Percentiles rank a stretch among this genome's conserved stretches.
Evolutionary conservation across 2,113 vertebrate species (phyloP).

Genomic region (Grus americana): DNA sequence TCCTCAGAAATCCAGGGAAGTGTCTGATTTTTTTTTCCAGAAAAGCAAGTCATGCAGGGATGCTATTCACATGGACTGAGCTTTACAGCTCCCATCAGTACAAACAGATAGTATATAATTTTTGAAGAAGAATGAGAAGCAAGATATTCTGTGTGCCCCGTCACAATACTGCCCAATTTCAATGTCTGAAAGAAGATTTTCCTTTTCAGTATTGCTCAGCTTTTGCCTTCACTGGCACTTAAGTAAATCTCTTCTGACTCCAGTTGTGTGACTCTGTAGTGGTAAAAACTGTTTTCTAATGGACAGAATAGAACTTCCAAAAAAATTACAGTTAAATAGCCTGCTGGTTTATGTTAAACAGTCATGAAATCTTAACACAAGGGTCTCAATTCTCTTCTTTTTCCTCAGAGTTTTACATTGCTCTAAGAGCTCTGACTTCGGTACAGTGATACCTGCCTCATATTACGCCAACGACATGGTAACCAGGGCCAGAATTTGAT

Average conservation of each 20-base stretch:
- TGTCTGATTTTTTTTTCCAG: accelerated
- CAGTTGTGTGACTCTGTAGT: neutral
- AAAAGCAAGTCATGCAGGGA: neutral
- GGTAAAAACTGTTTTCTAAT: neutral
- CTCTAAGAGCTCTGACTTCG: neutral
- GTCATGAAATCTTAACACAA: neutral
- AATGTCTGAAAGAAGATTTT: neutral
- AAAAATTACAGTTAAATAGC: accelerated
- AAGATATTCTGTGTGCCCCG: neutral
- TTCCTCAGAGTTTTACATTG: neutral
- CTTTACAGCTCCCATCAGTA: neutral
- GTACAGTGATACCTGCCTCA: neutral
- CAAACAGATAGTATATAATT: neutral
- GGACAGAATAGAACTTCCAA: neutral
- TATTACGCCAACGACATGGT: accelerated
- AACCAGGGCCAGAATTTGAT: neutral
- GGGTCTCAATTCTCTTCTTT: neutral
- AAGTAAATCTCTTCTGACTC: neutral
- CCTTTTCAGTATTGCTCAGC: neutral
- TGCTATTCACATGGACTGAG: neutral
- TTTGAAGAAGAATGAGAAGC: neutral
- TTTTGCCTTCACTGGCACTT: neutral
- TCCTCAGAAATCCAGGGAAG: neutral
- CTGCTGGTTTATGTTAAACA: neutral
- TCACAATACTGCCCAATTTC: neutral